Evolutionary conservation across 2,113 vertebrate genomes (phyloP).

Genomic region (Atractosteus spatula): DNA sequence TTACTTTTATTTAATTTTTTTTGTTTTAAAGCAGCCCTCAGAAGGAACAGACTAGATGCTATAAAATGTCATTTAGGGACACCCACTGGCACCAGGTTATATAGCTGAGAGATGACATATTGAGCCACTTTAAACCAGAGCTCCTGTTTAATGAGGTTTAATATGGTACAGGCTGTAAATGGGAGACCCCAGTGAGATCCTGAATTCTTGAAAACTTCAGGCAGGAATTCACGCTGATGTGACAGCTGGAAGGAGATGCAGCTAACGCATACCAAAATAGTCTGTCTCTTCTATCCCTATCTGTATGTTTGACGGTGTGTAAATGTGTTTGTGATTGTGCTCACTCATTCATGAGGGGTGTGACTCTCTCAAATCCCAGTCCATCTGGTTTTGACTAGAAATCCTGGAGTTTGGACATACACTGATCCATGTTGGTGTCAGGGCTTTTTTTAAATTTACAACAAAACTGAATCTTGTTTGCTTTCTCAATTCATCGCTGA

Average conservation of each 20-base stretch:
- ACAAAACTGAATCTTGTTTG: not conserved
- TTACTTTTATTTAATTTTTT: too few relatives aligned
- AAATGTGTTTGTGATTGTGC: not conserved
- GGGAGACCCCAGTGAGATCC: conserved; percentile 30
- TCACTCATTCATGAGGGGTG: not conserved
- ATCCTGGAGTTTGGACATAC: conserved; percentile 3
- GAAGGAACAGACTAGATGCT: conserved; percentile 26
- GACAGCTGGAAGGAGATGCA: conserved; percentile 27
- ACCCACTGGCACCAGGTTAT: conserved; percentile 23
- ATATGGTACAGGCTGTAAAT: conserved; percentile 37
- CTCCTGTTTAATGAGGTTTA: conserved; percentile 45
- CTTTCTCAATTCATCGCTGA: conserved; percentile 30
- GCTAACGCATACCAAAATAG: conserved; percentile 18
- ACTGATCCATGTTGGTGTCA: conserved; percentile 15
- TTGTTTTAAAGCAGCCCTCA: conserved; percentile 6
- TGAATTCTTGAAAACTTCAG: conserved; percentile 14
- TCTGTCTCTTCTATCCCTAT: not conserved
- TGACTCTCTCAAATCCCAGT: not conserved
- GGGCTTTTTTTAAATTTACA: not conserved
- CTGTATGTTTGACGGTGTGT: not conserved
- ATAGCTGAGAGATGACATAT: conserved; percentile 37
- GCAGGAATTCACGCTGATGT: conserved; percentile 12
- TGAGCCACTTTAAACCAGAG: conserved; percentile 39
- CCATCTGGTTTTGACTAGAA: not conserved
- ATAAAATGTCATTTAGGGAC: conserved; percentile 39